phyloP scores from a whole-genome alignment of 1,140 invertebrate genomes.

The Mactra quadrangularis region DNA sequence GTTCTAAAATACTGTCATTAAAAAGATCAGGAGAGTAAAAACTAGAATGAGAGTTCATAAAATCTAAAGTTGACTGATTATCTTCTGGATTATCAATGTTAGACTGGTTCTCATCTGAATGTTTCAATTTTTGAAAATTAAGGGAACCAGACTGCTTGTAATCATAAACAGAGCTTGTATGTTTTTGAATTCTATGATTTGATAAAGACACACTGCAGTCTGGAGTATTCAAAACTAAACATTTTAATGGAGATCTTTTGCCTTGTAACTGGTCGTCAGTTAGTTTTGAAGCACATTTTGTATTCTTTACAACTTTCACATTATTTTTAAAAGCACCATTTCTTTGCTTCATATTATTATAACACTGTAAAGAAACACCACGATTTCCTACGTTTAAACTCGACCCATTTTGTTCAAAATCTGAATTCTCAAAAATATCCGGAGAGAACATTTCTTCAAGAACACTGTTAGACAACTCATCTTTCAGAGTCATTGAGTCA shows the following conservation, averaged over 20 bases:
- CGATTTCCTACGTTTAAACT: background rate
- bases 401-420: background rate
- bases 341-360: background rate
- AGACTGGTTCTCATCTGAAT: background rate
- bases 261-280: too few species aligned
- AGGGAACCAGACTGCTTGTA: background rate
- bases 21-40: constrained; percentile 8
- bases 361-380: too few species aligned
- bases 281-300: too few species aligned
- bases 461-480: constrained; percentile 9
- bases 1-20: constrained; percentile 1
- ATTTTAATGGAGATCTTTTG: constrained; percentile 3
- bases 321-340: background rate
- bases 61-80: background rate
- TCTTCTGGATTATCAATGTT: background rate
- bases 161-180: background rate
- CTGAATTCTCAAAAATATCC: background rate
- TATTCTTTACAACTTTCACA: background rate
- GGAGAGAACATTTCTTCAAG: too few species aligned
- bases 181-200: too few species aligned
- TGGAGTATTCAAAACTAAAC: constrained; percentile 19
- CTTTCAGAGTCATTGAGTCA: background rate
- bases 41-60: background rate
- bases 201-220: background rate
- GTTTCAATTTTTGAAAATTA: background rate